Conservation (phyloP, 2,113 vertebrate species). For the Neopipo cinnamomea region DNA sequence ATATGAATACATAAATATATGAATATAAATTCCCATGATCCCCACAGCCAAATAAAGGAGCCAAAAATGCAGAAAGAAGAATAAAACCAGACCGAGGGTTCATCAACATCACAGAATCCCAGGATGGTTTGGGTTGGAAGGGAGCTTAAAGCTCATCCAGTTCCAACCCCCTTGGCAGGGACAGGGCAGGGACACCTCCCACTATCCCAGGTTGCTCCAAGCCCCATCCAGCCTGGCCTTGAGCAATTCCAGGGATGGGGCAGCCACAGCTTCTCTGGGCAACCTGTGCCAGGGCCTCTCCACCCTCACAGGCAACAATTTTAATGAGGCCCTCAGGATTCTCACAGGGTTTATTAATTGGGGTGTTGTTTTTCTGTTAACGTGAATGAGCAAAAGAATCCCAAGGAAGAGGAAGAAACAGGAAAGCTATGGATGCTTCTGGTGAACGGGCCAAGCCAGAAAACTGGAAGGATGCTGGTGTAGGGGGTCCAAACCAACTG, state of each 20-base stretch:
- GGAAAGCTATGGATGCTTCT: not conserved
- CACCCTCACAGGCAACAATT: not conserved
- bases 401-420: not conserved
- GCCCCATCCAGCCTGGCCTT: accelerated
- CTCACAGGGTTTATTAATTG: not conserved
- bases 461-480: not conserved
- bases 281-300: accelerated
- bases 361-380: not conserved
- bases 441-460: not conserved
- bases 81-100: not conserved
- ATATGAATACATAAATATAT: not conserved
- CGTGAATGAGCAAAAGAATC: not conserved
- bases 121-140: not conserved
- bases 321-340: not conserved
- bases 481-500: not conserved
- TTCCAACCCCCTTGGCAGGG: not conserved
- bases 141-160: accelerated
- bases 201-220: accelerated
- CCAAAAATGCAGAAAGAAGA: not conserved
- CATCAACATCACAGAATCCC: not conserved
- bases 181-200: not conserved
- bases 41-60: not conserved
- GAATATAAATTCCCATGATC: not conserved
- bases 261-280: not conserved
- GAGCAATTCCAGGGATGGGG: not conserved